A percentile compares a stretch with the other conserved stretches of the same genome.
phyloP scores from a whole-genome alignment of 2,888 invertebrate species.

The Eremobia ochroleuca region DNA sequence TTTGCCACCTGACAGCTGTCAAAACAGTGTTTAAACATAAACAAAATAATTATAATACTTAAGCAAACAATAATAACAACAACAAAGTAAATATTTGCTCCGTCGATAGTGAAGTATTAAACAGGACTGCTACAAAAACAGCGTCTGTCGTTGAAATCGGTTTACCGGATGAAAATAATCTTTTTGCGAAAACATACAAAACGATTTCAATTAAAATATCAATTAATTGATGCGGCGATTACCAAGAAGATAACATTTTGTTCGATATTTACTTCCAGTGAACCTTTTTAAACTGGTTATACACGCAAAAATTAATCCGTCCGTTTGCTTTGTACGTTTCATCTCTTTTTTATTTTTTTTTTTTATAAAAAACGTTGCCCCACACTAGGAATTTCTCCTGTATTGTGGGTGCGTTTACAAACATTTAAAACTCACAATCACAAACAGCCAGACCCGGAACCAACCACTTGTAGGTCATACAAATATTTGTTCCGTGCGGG shows the following conservation, averaged over 20 bases:
- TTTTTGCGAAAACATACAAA: slow-evolving; percentile 16
- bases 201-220: slow-evolving; percentile 43
- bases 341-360: too few species aligned
- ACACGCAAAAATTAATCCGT: neutral
- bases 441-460: too few species aligned
- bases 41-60: neutral
- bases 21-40: neutral
- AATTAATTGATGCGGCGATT: slow-evolving; percentile 30
- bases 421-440: too few species aligned
- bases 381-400: too few species aligned
- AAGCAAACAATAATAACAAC: neutral
- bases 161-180: slow-evolving; percentile 19
- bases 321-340: slow-evolving; percentile 6
- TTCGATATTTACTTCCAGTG: slow-evolving; percentile 16
- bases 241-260: slow-evolving; percentile 39
- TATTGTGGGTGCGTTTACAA: too few species aligned
- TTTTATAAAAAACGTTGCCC: too few species aligned
- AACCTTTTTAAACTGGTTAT: slow-evolving; percentile 8
- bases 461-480: too few species aligned
- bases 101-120: slow-evolving; percentile 7
- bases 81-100: slow-evolving; percentile 1
- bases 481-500: too few species aligned
- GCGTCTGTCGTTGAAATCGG: slow-evolving; percentile 32
- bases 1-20: neutral
- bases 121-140: neutral